phyloP scores from a whole-genome alignment of 2,113 vertebrate genomes.

The Colius striatus region DNA sequence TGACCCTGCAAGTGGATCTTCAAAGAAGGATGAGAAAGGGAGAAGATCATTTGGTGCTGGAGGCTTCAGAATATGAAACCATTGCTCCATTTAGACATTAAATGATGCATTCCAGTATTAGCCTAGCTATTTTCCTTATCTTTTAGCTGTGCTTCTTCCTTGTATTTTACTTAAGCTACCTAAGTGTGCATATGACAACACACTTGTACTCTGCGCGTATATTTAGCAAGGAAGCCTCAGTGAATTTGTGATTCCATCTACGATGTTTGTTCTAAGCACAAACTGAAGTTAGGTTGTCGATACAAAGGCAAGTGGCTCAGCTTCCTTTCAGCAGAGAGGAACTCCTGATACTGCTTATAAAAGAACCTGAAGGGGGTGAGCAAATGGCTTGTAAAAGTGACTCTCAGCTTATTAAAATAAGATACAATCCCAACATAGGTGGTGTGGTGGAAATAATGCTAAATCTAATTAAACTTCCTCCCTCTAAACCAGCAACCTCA shows the following conservation, averaged over 20 bases:
- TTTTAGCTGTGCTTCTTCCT: not conserved
- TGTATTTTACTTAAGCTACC: not conserved
- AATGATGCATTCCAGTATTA: not conserved
- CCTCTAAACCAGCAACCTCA: not conserved
- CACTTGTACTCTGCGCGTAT: not conserved
- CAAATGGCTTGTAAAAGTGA: not conserved
- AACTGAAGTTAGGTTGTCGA: not conserved
- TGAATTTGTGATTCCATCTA: not conserved
- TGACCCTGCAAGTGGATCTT: not conserved
- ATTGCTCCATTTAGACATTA: not conserved
- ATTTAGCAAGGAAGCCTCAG: not conserved
- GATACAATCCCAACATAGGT: not conserved
- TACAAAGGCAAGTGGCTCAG: not conserved
- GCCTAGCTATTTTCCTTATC: not conserved
- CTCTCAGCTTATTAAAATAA: not conserved
- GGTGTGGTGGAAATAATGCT: not conserved
- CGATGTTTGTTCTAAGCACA: not conserved
- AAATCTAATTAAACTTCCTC: not conserved
- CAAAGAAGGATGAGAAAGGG: not conserved
- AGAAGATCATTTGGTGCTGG: not conserved
- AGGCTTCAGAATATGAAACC: not conserved
- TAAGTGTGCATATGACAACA: fast-evolving
- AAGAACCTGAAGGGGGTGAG: not conserved
- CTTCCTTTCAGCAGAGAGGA: not conserved
- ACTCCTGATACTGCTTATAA: not conserved